phyloP scores from a whole-genome alignment of 2,113 vertebrate species.

The Anseranas semipalmata region DNA sequence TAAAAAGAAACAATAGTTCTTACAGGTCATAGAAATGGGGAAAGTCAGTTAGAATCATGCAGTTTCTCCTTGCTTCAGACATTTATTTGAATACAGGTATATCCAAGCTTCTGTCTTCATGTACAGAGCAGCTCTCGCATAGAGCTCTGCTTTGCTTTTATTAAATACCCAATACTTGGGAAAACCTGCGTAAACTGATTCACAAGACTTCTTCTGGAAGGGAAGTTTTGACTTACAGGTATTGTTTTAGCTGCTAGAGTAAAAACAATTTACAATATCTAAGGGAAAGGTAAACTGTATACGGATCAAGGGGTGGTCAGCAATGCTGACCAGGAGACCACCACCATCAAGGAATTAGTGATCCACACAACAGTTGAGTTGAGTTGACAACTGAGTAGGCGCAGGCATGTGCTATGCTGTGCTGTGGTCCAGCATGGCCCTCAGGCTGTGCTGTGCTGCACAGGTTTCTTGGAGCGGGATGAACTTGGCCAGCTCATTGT shows the following conservation, averaged over 20 bases:
- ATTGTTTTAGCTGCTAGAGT: background rate
- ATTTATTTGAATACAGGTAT: background rate
- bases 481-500: background rate
- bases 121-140: background rate
- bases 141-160: background rate
- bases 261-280: background rate
- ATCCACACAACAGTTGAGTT: background rate
- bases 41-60: background rate
- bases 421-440: background rate
- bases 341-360: background rate
- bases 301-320: background rate
- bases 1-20: background rate
- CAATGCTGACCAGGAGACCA: background rate
- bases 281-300: background rate
- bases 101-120: background rate
- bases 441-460: background rate
- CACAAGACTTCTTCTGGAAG: background rate
- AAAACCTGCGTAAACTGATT: background rate
- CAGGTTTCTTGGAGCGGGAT: background rate
- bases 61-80: background rate
- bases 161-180: background rate
- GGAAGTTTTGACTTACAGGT: background rate
- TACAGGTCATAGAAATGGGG: background rate
- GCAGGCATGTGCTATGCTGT: fast-evolving
- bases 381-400: too few relatives aligned